Evolutionary conservation across 2,113 vertebrate species (phyloP).

Genomic region (Trochalopteron elliotii): DNA sequence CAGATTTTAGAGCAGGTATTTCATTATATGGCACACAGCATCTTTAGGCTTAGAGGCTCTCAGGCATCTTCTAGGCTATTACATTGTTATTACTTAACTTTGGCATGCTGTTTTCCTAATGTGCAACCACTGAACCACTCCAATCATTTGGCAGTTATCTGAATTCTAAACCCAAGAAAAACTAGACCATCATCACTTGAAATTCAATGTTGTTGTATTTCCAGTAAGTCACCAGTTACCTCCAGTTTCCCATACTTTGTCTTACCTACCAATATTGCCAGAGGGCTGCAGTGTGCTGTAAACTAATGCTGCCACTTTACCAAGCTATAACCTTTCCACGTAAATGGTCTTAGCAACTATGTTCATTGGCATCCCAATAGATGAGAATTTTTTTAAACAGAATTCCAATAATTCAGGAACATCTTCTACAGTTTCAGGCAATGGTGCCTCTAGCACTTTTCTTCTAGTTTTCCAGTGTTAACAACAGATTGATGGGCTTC

Average conservation of each 20-base stretch:
- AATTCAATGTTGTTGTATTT: background rate
- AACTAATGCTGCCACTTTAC: background rate
- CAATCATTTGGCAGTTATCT: background rate
- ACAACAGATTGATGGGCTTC: background rate
- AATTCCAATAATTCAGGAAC: background rate
- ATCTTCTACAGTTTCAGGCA: background rate
- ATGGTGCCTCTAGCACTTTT: background rate
- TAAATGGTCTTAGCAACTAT: background rate
- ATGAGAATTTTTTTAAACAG: background rate
- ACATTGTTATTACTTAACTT: background rate
- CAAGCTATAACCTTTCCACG: background rate
- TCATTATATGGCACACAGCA: background rate
- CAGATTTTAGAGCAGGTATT: background rate
- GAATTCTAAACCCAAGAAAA: background rate
- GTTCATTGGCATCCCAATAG: fast-evolving
- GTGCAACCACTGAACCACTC: background rate
- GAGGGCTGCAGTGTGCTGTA: background rate
- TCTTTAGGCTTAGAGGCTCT: background rate
- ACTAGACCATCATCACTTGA: background rate
- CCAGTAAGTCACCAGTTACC: background rate
- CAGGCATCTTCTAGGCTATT: background rate
- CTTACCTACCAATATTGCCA: background rate
- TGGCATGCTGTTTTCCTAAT: background rate
- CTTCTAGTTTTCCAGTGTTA: background rate
- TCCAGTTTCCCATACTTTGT: background rate